Percentiles rank a stretch among this genome's conserved stretches.
phyloP scores from a whole-genome alignment of 2,888 invertebrate genomes.

The Conchocele bisecta region DNA sequence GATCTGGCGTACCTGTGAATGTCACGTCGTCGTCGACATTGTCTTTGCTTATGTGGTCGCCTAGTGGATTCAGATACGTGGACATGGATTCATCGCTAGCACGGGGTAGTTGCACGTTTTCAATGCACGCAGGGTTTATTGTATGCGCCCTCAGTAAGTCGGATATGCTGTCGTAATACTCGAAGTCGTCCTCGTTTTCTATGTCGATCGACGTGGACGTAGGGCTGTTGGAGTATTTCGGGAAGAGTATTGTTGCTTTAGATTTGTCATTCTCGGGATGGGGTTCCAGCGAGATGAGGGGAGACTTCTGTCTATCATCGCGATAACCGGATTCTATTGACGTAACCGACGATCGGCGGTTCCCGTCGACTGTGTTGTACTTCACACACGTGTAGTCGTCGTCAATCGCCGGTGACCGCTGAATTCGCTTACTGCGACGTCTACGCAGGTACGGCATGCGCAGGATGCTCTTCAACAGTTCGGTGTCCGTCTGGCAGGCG shows the following conservation, averaged over 20 bases:
- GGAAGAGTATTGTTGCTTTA: constrained; percentile 36
- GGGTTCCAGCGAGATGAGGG: background rate
- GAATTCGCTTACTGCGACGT: constrained; percentile 44
- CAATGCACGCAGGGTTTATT: constrained; percentile 24
- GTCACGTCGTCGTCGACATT: constrained; percentile 32
- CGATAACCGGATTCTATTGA: constrained; percentile 25
- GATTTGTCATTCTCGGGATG: background rate
- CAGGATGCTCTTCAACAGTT: constrained; percentile 54
- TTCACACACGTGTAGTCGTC: constrained; percentile 35
- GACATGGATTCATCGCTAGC: constrained; percentile 47
- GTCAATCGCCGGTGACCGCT: constrained; percentile 40
- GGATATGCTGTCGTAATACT: constrained; percentile 55
- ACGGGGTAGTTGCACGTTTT: constrained; percentile 20
- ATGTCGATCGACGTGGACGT: constrained; percentile 50
- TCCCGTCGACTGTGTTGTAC: background rate
- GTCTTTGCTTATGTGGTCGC: constrained; percentile 34
- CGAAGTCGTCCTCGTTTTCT: constrained; percentile 56
- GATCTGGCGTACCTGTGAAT: constrained; percentile 15
- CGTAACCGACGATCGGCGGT: constrained; percentile 12
- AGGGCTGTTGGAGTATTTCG: constrained; percentile 49
- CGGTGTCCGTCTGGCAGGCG: constrained; percentile 66
- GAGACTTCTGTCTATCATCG: background rate
- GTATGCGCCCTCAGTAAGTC: constrained; percentile 52
- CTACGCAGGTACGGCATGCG: constrained; percentile 47
- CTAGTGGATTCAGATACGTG: constrained; percentile 52